Evolutionary conservation across 2,113 vertebrate species (phyloP), one percentile per base, ranked within the genome.

Genomic region (Promerops cafer): DNA sequence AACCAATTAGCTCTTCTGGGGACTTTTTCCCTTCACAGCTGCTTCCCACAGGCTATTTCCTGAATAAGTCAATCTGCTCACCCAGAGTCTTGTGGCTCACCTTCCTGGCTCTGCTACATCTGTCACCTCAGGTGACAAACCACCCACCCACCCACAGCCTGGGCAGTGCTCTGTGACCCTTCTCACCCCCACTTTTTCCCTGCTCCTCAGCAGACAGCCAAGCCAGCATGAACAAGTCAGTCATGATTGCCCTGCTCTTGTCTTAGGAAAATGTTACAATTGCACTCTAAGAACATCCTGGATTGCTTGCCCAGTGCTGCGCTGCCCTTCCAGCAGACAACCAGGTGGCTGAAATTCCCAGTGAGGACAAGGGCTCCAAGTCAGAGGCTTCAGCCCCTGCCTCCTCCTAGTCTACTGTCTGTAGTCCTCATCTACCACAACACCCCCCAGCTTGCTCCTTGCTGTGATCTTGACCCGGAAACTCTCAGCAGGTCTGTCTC

Each of bases 101-200:
- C 54, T 64, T 87, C 49, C 59, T 2, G 3, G 5, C 64, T 44
- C 64, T 76, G 65, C 77, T 40, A 37, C 40, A 20, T 81, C 37
- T 77, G 37, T 83, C 45, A 28, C 81, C 49, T 72, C 2, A 0
- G 2, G 31, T 60, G 31, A 76, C 16, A 57, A 59, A 13, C 9
- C 26, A 42, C 21, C 21, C 27, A 59, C 53, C 9, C 26, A 42
- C 21, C 21, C 27, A 59, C 53, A 59, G 52, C 44, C 44, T 4
- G 0, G 81, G n/a, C n/a, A 27, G 39, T 0, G 3, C 24, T 35
- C 30, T n/a, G 33, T 44, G 81, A n/a, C n/a, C 2, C 3, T 24
- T 57, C 15, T 74, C 20, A 27, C 2, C 6, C 10, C 13, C 2
- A 11, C 11, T 64, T 56, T 40, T 60, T 65, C 53, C 49, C n/a